Base-by-base conservation (phyloP, 2,113 vertebrate genomes). In the Cyprinodon brontotheroides region DNA sequence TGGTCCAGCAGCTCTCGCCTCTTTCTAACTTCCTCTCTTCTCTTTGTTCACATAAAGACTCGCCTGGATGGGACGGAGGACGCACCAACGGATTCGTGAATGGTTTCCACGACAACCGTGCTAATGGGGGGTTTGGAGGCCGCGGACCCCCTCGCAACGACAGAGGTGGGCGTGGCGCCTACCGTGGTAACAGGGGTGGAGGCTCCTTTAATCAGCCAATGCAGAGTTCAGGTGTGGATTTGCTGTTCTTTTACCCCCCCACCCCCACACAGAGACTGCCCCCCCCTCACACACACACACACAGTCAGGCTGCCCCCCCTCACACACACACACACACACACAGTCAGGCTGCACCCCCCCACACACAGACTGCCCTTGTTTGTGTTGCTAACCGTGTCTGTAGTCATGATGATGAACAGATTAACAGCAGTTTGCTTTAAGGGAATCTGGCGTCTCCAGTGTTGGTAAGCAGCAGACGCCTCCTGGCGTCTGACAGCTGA, bases 21-120 rank as follows among this genome's bases (percentile, higher is more conserved):
- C 3, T 29, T 36, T 78, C n/a, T 22, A 15, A 47, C 68, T 43
- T 72, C 20, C n/a, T 59, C 1, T 1, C 39, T 59, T 14, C 62
- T 12, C 53, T 59, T 47, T 71, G 65, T 68, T 48, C 53, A 43
- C 70, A 2, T 88, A 50, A 93, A 96, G 93, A 95, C 77, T 91
- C 91, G 77, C 81, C 93, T 64, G 95, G 89, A 67, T 95, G 94
- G 94, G 93, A 93, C 14, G 80, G 80, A 4, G 80, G 72, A 70
- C 93, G 93, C 74, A 92, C 88, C 91, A 96, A 95, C 86, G 94
- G 94, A 87, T 96, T 93, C 90, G 92, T 94, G 83, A 96, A 96
- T 87, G 95, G 95, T 68, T 95, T 92, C 89, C 92, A 95, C 4
- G 95, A 95, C 83, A 92, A 89, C 89, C 94, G 94, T 75, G 79